Base-by-base conservation (phyloP, 2,888 invertebrate genomes). In the Zygaena filipendulae region DNA sequence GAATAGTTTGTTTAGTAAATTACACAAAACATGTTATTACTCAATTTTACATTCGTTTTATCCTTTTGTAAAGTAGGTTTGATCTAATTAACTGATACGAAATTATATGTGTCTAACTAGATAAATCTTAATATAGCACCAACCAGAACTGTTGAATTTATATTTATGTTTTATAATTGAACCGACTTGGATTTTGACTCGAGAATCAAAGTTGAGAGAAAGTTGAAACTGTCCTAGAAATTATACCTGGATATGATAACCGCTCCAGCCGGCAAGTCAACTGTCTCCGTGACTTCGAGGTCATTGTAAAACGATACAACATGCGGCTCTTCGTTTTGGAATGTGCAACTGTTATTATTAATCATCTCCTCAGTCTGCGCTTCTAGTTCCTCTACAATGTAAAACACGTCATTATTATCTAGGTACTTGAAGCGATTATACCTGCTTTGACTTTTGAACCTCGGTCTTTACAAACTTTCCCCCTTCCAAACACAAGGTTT, bases 301-400 rank as follows among this genome's bases (percentile, higher is more conserved):
- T 92, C 92, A 36, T 90, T 89, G 53, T 86, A 89, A 60, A 92
- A 93, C 0, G 91, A 88, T 0, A 90, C 87, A 0, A 92, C 88
- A 52, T 91, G 87, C 0, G 86, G 87, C 43, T 92, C 91, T 27
- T 89, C 87, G 47, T 91, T 92, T 12, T 84, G 79, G 54, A 87
- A 92, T 1, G 85, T 80, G 45, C 92, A 93, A 8, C 89, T 87
- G 42, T 87, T 87, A 56, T 91, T 91, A 48, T 82, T 84, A 52
- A 79, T 50, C 10, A 80, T 34, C 41, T 82, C 74, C 21, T 80
- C 77, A 19, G 58, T 70, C 21, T 72, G 74, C 3, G 71, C 69
- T 41, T 81, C 79, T 11, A 81, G 40, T 24, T 81, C 81, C 37
- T 81, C 81, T 81, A 58, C n/a, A 55, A 52, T 33, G n/a, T 14